These are phyloP conservation scores for Oreortyx pictus DNA, from an alignment of 2,797 vertebrate genomes.

Conservation along the genomic window DNA sequence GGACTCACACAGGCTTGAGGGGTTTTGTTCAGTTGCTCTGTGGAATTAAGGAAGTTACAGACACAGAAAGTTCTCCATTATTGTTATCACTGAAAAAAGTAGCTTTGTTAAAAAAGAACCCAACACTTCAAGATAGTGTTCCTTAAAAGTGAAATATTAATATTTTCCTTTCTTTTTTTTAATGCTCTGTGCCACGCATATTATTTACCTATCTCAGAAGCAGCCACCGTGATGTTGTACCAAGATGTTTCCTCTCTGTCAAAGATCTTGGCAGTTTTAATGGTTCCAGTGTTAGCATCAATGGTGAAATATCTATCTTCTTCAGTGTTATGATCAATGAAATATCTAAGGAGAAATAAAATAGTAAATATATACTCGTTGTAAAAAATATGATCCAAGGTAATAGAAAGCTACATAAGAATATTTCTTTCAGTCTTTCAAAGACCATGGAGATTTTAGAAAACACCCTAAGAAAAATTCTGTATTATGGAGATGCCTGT, in stretches of 20 bases:
- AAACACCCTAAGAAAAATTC: not conserved
- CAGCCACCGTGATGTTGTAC: conserved; percentile 96
- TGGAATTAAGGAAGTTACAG: not conserved
- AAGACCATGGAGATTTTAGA: not conserved
- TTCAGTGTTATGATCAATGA: conserved; percentile 85
- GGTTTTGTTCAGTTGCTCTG: not conserved
- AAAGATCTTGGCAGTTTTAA: conserved; percentile 89
- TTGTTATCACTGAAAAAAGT: not conserved
- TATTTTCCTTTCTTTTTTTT: not conserved
- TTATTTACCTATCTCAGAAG: conserved; percentile 93
- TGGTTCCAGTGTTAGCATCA: conserved; percentile 89
- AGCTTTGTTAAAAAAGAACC: not conserved
- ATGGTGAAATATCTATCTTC: conserved; percentile 90
- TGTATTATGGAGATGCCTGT: not conserved
- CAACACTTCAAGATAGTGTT: not conserved
- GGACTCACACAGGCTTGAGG: not conserved
- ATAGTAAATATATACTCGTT: conserved; percentile 26
- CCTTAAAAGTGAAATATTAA: not conserved
- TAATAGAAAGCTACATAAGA: not conserved
- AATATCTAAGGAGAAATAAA: conserved; percentile 84
- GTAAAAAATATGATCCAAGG: not conserved
- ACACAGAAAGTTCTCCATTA: not conserved
- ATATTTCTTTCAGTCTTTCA: not conserved
- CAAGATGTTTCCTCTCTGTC: conserved; percentile 92
- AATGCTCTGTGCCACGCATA: not conserved